phyloP scores from a whole-genome alignment of 2,113 vertebrate genomes.

The Corythornis madagascariensis region DNA sequence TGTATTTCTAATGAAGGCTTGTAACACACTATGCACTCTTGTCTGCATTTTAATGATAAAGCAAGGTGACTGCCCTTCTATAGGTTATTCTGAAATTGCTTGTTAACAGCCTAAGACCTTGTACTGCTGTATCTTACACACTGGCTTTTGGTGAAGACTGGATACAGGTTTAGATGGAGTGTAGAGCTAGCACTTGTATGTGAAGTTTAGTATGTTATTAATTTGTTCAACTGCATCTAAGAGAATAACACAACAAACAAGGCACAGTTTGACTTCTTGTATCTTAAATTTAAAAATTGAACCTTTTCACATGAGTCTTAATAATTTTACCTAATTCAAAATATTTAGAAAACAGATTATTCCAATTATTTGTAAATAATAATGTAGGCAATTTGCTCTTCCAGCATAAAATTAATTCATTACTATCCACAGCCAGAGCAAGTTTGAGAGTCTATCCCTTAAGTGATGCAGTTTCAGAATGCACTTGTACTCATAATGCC shows the following conservation, averaged over 20 bases:
- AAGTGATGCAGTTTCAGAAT: neutral
- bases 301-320: neutral
- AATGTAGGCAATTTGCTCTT: neutral
- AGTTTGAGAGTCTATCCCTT: neutral
- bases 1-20: neutral
- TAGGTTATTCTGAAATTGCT: neutral
- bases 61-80: neutral
- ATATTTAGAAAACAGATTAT: neutral
- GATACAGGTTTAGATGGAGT: neutral
- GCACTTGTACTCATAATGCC: neutral
- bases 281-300: neutral
- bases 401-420: constrained; percentile 11
- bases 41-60: neutral
- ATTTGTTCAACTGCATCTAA: neutral
- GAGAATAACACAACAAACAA: neutral
- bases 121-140: neutral
- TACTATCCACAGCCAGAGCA: neutral
- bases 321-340: neutral
- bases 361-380: neutral
- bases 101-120: neutral
- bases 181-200: neutral
- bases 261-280: neutral
- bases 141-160: neutral
- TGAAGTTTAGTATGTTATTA: neutral
- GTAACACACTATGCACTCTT: neutral